Base-by-base conservation (phyloP, 2,888 invertebrate genomes). In the Agonopterix alstromeriana region DNA sequence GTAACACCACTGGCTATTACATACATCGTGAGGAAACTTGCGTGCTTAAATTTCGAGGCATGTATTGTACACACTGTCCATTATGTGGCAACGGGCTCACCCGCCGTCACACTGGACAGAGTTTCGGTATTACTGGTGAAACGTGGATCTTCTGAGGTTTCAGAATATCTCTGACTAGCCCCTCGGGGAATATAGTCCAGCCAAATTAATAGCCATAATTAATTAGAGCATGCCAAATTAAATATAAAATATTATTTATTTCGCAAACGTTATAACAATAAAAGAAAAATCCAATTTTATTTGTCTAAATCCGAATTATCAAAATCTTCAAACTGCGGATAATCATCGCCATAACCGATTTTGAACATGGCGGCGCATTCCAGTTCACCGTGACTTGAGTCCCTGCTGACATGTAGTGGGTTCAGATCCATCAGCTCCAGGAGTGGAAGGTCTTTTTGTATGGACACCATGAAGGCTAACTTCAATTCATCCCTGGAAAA, bases 381-480 rank as follows among this genome's bases (percentile, higher is more conserved):
- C 1, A 75, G 75, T 41, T 82, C 84, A 0, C 85, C 88, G 0
- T 36, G 36, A 0, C 38, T 42, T 0, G 57, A 43, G 51, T 86
- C 83, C 0, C 81, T 69, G 38, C 87, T 86, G 2, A 87, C 85
- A 53, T 87, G 66, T 0, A 59, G 11, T 0, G 87, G 88, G 7
- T 55, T 64, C 11, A 85, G 51, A 7, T 80, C 85, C 70, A 82
- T 81, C 8, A 87, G 53, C 38, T 70, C 67, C 0, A 88, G 55
- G 0, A 86, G 54, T 0, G 84, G 73, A 0, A 78, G 11, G 45
- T 87, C 87, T 0, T 58, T 55, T 35, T 70, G 61, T 2, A 78
- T 57, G 0, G 86, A 83, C 1, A 88, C 12, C 86, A 87, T 86
- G 40, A 87, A 74, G 0, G 66, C 79, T 35, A 87, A 45, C 46